These are phyloP conservation scores for Pipistrellus pipistrellus DNA, from an alignment of 2,797 vertebrate species.

Conservation along the genomic window DNA sequence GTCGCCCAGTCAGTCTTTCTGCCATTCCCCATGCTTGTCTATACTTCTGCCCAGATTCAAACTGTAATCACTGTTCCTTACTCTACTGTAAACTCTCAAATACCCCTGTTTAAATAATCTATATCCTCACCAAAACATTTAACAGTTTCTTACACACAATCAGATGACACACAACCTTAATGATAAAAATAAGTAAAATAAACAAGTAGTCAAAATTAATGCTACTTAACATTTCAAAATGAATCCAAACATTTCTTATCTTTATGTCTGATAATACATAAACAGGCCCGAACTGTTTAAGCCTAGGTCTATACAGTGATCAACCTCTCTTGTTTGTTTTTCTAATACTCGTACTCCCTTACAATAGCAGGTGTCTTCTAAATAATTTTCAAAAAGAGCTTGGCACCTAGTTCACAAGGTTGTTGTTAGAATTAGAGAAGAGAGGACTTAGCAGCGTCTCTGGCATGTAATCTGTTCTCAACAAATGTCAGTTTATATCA, in stretches of 20 bases:
- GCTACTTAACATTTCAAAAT: slow-evolving; percentile 39
- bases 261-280: neutral
- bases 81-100: neutral
- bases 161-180: slow-evolving; percentile 9
- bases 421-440: slow-evolving; percentile 11
- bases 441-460: neutral
- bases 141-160: neutral
- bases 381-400: slow-evolving; percentile 57
- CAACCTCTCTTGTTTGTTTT: neutral
- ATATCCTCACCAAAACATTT: slow-evolving; percentile 19
- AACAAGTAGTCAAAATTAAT: neutral
- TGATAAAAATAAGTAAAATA: slow-evolving; percentile 18
- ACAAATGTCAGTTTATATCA: neutral
- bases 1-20: neutral
- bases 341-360: neutral
- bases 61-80: neutral
- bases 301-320: neutral
- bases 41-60: neutral
- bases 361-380: slow-evolving; percentile 29
- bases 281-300: neutral
- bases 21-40: neutral
- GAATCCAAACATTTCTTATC: slow-evolving; percentile 21
- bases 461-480: neutral
- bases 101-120: neutral
- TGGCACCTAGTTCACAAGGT: neutral